A percentile compares a stretch with the other conserved stretches of the same genome.
These are phyloP conservation scores for Cephalopachus bancanus DNA, from an alignment of 2,797 vertebrate species.

Conservation along the genomic window DNA sequence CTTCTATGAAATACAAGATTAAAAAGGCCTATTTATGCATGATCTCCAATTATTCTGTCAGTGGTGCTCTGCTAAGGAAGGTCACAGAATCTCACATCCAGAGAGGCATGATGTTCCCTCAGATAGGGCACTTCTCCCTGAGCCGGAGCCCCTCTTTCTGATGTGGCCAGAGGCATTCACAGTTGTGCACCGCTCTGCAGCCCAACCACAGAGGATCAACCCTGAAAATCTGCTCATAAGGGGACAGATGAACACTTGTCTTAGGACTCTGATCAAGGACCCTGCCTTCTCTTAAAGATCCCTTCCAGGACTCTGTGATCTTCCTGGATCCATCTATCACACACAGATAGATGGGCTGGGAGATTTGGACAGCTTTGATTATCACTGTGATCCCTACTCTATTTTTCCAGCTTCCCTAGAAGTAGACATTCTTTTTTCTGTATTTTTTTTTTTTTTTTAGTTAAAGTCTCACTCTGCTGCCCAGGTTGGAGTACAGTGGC, in stretches of 20 bases:
- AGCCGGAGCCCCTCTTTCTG: no score
- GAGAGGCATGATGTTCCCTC: neutral
- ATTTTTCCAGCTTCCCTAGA: neutral
- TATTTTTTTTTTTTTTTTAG: no score
- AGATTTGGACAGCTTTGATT: neutral
- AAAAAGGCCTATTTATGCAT: no score
- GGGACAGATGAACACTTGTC: neutral
- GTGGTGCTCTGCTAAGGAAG: no score
- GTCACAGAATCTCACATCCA: no score
- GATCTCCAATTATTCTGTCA: no score
- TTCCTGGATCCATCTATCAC: neutral
- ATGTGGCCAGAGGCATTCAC: neutral
- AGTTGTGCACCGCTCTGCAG: no score
- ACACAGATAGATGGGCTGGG: neutral
- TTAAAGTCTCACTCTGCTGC: no score
- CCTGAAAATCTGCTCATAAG: neutral
- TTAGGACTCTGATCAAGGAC: neutral
- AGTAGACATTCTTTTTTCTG: neutral
- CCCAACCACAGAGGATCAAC: neutral
- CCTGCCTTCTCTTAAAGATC: no score
- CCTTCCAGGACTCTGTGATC: neutral
- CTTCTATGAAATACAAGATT: no score
- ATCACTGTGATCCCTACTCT: neutral
- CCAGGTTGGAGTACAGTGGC: no score
- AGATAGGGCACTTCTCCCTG: neutral